Base-by-base conservation (phyloP, 2,888 invertebrate species). In the Pseudococcus longispinus region DNA sequence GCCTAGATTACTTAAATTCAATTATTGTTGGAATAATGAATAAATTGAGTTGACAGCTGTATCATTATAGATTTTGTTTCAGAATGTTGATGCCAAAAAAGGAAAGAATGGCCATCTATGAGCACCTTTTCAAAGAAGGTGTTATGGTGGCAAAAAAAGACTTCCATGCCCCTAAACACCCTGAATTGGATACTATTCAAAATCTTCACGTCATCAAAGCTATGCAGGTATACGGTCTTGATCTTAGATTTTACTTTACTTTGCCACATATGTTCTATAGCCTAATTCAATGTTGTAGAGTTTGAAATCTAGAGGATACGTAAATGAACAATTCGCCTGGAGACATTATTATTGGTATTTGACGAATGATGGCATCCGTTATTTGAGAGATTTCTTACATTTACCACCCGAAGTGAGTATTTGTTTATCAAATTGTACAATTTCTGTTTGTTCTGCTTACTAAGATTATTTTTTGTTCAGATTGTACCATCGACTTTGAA, bases 1-100 rank as follows among this genome's bases (percentile, higher is more conserved):
- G 5, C 37, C 9, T 37, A 1, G 9, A 37, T 2, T 37, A 37
- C 8, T 37, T 4, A 8, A 8, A 37, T 37, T 6, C 8, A 6
- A 37, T 37, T 37, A 37, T 37, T 9, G 37, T 8, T 4, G 4
- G 9, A 1, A 9, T 8, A 37, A 37, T 37, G 8, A 37, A 37
- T 0, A 32, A 32, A 5, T 2, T 32, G 32, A 37, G 9, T 9
- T 37, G 37, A 37, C 9, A 2, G 0, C 37, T 4, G 0, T 8
- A 4, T 9, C 9, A 6, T 37, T 37, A 37, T 65, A 2, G n/a
- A 18, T 88, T 89, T 88, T 88, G 88, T 91, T 92, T 91, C 92
- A 97, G 96, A 92, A 99, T 99, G 99, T 98, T 99, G 97, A 99
- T 99, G 98, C 98, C 99, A 90, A 99, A 98, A 93, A 96, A 97